Conservation (phyloP, 1,140 invertebrate genomes). For the Atopsyche davidsoni region DNA sequence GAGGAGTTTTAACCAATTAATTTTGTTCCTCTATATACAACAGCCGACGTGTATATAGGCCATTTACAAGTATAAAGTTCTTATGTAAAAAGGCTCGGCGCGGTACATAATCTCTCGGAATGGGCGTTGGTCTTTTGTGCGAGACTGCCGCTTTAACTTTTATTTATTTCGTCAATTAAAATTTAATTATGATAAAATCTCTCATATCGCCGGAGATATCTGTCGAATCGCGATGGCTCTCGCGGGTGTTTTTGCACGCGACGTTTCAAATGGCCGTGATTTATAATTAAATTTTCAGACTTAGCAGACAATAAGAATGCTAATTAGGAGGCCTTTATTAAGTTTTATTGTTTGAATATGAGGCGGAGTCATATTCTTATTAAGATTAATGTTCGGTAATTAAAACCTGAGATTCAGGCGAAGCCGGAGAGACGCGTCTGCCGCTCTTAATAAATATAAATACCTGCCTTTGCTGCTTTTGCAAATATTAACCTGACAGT, state of each 20-base stretch:
- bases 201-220: constrained; percentile 5
- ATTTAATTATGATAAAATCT: constrained; percentile 32
- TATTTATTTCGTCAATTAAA: constrained; percentile 32
- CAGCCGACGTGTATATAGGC: constrained; percentile 21
- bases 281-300: constrained; percentile 23
- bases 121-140: constrained; percentile 25
- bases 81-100: constrained; percentile 21
- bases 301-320: constrained; percentile 3
- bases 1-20: constrained; percentile 55
- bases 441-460: too few relatives aligned
- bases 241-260: constrained; percentile 8
- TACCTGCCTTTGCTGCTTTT: too few relatives aligned
- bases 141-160: constrained; percentile 22
- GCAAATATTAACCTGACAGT: too few relatives aligned
- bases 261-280: constrained; percentile 15
- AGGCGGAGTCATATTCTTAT: too few relatives aligned
- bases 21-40: constrained; percentile 47
- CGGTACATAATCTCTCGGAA: constrained; percentile 26
- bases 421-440: too few relatives aligned
- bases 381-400: too few relatives aligned
- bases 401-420: too few relatives aligned
- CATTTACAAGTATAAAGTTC: constrained; percentile 28
- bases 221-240: background rate
- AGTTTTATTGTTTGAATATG: background rate
- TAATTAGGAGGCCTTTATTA: background rate